Evolutionary conservation across 2,888 invertebrate genomes (phyloP), one percentile per base, ranked within the genome.

Genomic region (Hesperia comma): DNA sequence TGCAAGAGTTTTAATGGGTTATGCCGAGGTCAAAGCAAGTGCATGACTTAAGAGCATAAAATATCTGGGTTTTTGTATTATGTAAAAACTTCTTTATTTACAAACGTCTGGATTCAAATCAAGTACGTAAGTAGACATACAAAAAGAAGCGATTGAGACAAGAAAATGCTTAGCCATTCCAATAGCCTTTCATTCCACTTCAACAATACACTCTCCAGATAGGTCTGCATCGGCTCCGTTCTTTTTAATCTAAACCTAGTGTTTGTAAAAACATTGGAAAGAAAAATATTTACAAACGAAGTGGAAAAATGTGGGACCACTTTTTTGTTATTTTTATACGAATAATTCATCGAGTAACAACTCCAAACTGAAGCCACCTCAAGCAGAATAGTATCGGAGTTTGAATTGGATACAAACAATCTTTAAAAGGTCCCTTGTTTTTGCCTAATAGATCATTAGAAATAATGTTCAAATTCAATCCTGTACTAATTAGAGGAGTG

Each of bases 231-330:
- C 33, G 15, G 10, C 0, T 33, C 15, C 14, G 33, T 54, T 33
- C 33, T 33, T 54, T 54, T 54, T 21, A 54, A 54, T 33, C 54
- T n/a, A 14, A 49, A 53, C 43, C 17, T 64, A 57, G 19, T 57
- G 57, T 40, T 57, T 15, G 32, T 32, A 53, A 26, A 32, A 53
- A 53, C 3, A 6, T 53, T 6, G n/a, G 14, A 15, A 33, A 33
- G 5, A 33, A 33, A 54, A 12, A 33, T 32, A 32, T 54, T 54
- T 33, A 32, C 33, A 15, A 54, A 12, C 6, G 19, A 17, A 4
- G 12, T 10, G 2, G 10, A 49, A 49, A 37, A 49, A 12, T 15
- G 46, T 46, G 8, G 17, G 17, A 17, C 7, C 8, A 12, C 2
- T 17, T 17, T 2, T 6, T 17, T 43, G 3, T 43, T 46, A 17